phyloP scores from a whole-genome alignment of 2,797 vertebrate genomes.

The Onychomys arenicola region DNA sequence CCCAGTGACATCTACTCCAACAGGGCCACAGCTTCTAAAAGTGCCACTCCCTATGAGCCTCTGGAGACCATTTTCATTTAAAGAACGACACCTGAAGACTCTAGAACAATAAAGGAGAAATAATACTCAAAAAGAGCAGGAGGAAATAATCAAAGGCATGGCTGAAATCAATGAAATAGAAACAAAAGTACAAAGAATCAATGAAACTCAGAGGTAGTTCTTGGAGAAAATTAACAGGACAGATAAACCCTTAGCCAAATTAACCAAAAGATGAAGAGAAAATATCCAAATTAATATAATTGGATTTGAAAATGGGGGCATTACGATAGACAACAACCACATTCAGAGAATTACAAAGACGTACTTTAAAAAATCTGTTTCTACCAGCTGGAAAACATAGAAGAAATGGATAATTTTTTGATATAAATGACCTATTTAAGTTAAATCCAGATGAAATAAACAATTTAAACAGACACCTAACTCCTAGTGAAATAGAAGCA shows the following conservation, averaged over 20 bases:
- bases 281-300: neutral
- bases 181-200: neutral
- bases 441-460: neutral
- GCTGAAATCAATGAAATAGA: neutral
- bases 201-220: neutral
- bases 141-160: neutral
- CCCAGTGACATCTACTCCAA: neutral
- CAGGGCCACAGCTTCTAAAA: neutral
- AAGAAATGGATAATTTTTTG: neutral
- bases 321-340: neutral
- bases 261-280: neutral
- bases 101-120: neutral
- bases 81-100: neutral
- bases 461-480: neutral
- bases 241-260: neutral
- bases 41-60: neutral
- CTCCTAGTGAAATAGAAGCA: neutral
- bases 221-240: neutral
- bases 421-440: neutral
- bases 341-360: neutral
- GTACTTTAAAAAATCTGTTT: neutral
- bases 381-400: neutral
- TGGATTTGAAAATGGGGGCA: neutral
- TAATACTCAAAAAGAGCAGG: neutral
- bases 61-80: neutral